phyloP scores from a whole-genome alignment of 2,888 invertebrate genomes.

The Yponomeuta evonymella region DNA sequence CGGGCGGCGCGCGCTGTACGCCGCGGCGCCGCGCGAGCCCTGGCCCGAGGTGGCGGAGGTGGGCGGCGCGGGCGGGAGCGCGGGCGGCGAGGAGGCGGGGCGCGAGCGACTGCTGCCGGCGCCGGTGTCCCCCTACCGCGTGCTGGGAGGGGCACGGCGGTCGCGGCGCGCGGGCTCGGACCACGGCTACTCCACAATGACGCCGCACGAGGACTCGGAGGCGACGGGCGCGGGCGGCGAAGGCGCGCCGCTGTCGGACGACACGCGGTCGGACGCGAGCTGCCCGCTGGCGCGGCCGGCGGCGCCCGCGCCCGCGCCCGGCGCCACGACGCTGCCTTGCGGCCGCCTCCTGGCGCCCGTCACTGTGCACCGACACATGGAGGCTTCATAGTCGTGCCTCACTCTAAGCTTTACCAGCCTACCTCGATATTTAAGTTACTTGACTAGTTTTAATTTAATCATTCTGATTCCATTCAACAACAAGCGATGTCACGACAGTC shows the following conservation, averaged over 20 bases:
- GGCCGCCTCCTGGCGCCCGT: constrained; percentile 86
- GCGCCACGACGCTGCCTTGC: constrained; percentile 4
- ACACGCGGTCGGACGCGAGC: constrained; percentile 74
- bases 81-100: constrained; percentile 83
- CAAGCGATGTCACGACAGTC: too few species aligned
- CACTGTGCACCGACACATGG: constrained; percentile 92
- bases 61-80: constrained; percentile 29
- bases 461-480: too few species aligned
- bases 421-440: not conserved
- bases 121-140: constrained; percentile 86
- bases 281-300: constrained; percentile 71
- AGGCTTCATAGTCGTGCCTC: constrained; percentile 65
- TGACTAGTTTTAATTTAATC: too few species aligned
- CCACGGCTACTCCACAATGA: constrained; percentile 96
- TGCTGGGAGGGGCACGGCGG: constrained; percentile 6
- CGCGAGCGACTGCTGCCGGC: constrained; percentile 87
- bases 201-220: constrained; percentile 92
- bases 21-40: constrained; percentile 79
- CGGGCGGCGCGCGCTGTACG: constrained; percentile 72
- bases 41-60: constrained; percentile 74
- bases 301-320: constrained; percentile 37
- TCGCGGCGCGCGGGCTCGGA: constrained; percentile 86
- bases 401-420: constrained; percentile 8
- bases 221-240: constrained; percentile 86
- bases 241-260: constrained; percentile 74